Evolutionary conservation across 2,888 invertebrate species (phyloP).

Genomic region (Opisthograptis luteolata): DNA sequence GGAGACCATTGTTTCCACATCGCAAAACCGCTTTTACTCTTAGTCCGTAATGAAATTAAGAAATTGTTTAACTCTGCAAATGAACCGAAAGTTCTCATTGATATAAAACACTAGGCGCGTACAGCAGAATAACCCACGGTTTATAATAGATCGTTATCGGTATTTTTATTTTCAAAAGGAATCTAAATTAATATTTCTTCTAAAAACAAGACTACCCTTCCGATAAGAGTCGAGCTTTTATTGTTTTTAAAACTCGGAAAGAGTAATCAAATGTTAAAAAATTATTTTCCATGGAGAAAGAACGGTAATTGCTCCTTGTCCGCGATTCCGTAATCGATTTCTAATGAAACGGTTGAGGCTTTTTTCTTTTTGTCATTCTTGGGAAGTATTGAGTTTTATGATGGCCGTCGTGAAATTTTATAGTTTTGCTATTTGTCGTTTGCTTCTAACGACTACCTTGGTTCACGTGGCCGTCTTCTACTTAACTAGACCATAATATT

Average conservation of each 20-base stretch:
- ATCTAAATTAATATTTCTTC: too few species aligned
- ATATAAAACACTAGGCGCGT: too few species aligned
- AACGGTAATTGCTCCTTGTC: conserved; percentile 17
- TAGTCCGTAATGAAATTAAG: too few species aligned
- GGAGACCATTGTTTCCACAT: too few species aligned
- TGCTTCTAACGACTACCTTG: neutral
- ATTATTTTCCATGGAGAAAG: conserved; percentile 11
- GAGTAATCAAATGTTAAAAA: conserved; percentile 4
- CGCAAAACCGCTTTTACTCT: too few species aligned
- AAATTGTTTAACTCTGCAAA: too few species aligned
- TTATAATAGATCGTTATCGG: too few species aligned
- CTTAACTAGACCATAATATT: too few species aligned
- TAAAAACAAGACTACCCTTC: too few species aligned
- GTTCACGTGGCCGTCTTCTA: neutral
- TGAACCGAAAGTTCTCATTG: too few species aligned
- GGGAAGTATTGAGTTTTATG: conserved; percentile 16
- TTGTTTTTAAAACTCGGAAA: neutral
- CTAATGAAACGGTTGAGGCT: conserved; percentile 22
- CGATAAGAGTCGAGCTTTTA: neutral
- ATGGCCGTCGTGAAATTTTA: conserved; percentile 3
- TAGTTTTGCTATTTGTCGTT: conserved; percentile 3
- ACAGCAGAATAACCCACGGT: too few species aligned
- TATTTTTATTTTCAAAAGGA: too few species aligned
- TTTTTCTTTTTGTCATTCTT: conserved; percentile 21
- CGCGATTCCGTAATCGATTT: conserved; percentile 23